Base-by-base conservation (phyloP, 2,113 vertebrate genomes). In the Steatornis caripensis region DNA sequence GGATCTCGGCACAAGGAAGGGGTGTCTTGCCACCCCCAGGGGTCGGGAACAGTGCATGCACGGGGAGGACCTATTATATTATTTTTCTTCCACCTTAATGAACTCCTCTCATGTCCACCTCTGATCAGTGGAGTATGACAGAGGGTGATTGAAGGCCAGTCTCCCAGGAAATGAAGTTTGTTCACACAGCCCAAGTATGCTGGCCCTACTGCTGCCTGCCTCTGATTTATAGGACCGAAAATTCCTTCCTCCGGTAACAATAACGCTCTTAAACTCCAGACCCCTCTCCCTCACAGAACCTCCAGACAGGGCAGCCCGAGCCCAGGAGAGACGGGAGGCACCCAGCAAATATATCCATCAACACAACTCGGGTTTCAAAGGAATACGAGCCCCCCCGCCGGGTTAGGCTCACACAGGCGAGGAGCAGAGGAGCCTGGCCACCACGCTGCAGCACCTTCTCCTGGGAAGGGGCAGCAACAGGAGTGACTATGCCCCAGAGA, bases 61-160 rank as follows among this genome's bases (percentile, higher is more conserved):
- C 92, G 90, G 89, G 97, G 95, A 97, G 97, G 96, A 95, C 96
- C 96, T 95, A 96, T 97, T 97, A 97, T 96, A 97, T 97, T 97
- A 98, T 98, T 97, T 97, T 96, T 96, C 98, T 97, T 98, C 97
- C 96, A 96, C 97, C 96, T 98, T 98, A 98, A 98, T 98, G 97
- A 98, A 98, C 97, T 98, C 93, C 97, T 98, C 97, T 98, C 97
- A 98, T 98, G 98, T 98, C 98, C 98, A 98, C 98, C 97, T 98
- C 97, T 98, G 98, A 98, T 98, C 97, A 98, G 83, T 97, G 97
- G 95, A 97, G 97, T 97, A 97, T 97, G 97, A 98, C 97, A 96
- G 97, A 97, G 96, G 96, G 97, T 98, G 98, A 98, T 98, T 98
- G 97, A 98, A 98, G 96, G 97, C 97, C 97, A 97, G 94, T 97